These are phyloP conservation scores for Falco columbarius DNA, from an alignment of 2,797 vertebrate genomes.

Conservation along the genomic window DNA sequence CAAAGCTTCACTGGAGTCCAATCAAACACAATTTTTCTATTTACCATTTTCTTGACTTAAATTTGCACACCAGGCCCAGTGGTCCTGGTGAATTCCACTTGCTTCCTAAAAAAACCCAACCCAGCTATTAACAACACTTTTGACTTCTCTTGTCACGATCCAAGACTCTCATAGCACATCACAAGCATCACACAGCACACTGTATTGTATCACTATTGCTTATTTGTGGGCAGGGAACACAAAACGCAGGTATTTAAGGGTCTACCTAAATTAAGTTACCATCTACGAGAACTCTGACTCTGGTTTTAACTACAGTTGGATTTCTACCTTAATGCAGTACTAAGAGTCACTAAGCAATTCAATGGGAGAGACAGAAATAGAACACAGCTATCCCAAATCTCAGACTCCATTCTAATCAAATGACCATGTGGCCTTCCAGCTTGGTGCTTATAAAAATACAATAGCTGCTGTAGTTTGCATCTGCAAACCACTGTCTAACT, in stretches of 20 bases:
- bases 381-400: neutral
- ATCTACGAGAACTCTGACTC: neutral
- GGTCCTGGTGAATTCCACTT: neutral
- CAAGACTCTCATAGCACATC: neutral
- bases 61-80: neutral
- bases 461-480: neutral
- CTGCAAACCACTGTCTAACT: neutral
- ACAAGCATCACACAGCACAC: neutral
- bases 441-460: neutral
- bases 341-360: neutral
- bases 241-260: neutral
- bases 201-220: neutral
- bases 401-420: constrained; percentile 7
- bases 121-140: neutral
- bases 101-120: neutral
- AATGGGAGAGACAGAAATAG: neutral
- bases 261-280: neutral
- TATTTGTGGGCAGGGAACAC: neutral
- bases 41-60: neutral
- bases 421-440: neutral
- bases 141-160: neutral
- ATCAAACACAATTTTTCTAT: neutral
- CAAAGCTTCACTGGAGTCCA: neutral
- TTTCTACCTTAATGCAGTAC: neutral
- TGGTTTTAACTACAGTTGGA: neutral